A percentile compares a stretch with the other conserved stretches of the same genome.
phyloP scores from a whole-genome alignment of 2,888 invertebrate genomes.

The Pilophorus perplexus region DNA sequence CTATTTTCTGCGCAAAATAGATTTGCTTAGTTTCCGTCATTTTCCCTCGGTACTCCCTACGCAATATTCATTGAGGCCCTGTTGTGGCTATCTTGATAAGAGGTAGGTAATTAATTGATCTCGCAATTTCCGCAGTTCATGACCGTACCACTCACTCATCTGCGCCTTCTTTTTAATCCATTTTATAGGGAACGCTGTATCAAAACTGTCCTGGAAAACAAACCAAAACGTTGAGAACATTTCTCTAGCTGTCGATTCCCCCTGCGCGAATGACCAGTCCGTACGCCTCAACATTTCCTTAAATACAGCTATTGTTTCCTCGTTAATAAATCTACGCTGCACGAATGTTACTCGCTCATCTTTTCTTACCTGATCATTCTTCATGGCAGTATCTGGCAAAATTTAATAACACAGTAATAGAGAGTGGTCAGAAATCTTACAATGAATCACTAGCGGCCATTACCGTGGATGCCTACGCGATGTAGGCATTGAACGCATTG shows the following conservation, averaged over 20 bases:
- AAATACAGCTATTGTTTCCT: neutral
- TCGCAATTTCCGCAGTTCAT: neutral
- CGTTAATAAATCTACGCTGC: no score
- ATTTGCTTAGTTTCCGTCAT: neutral
- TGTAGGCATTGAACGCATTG: no score
- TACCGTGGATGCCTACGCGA: no score
- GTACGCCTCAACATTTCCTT: no score
- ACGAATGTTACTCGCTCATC: no score
- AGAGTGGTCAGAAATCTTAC: no score
- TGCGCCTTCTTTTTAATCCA: no score
- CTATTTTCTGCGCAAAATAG: neutral
- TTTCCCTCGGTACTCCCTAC: neutral
- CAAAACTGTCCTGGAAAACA: neutral
- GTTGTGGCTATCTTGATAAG: neutral
- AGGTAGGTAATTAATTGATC: neutral
- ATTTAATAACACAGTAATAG: no score
- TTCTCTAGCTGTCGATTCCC: neutral
- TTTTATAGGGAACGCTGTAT: neutral
- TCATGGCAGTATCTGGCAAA: no score
- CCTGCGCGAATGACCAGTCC: neutral
- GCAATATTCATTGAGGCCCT: neutral
- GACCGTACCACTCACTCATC: neutral
- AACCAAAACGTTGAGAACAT: neutral
- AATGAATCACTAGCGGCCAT: no score
- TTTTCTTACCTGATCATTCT: no score